Evolutionary conservation across 1,140 invertebrate genomes (phyloP).

Genomic region (Aphis craccivora): DNA sequence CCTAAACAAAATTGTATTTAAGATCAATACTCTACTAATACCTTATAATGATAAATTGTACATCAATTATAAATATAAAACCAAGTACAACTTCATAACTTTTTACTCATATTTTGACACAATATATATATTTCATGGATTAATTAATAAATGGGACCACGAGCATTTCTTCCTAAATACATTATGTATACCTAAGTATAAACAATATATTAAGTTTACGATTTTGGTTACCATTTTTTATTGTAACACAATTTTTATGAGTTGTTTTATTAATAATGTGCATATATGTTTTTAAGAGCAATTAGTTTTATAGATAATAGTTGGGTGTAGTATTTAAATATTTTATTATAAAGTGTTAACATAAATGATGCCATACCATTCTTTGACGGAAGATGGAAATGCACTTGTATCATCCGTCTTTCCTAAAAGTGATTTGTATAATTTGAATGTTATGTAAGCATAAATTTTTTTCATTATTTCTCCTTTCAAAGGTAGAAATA

Average conservation of each 20-base stretch:
- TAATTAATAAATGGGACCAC: neutral
- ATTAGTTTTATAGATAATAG: neutral
- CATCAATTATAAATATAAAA: neutral
- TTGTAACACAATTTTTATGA: neutral
- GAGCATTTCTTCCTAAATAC: neutral
- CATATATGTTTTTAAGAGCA: neutral
- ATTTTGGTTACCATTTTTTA: neutral
- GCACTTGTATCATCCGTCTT: neutral
- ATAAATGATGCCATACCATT: conserved; percentile 21
- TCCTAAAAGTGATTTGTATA: conserved; percentile 18
- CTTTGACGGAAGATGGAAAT: conserved; percentile 13
- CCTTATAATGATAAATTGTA: neutral
- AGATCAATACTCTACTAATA: neutral
- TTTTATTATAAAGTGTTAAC: neutral
- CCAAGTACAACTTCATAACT: neutral
- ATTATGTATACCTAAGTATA: neutral
- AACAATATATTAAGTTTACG: neutral
- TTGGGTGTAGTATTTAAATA: neutral
- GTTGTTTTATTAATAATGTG: neutral
- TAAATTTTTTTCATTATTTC: conserved; percentile 6
- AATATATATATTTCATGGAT: neutral
- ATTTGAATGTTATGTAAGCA: conserved; percentile 2
- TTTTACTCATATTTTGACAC: neutral
- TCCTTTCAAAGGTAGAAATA: conserved; percentile 21
- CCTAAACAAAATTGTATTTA: conserved; percentile 10